Evolutionary conservation across 2,113 vertebrate genomes (phyloP).

Genomic region (Polyodon spathula): DNA sequence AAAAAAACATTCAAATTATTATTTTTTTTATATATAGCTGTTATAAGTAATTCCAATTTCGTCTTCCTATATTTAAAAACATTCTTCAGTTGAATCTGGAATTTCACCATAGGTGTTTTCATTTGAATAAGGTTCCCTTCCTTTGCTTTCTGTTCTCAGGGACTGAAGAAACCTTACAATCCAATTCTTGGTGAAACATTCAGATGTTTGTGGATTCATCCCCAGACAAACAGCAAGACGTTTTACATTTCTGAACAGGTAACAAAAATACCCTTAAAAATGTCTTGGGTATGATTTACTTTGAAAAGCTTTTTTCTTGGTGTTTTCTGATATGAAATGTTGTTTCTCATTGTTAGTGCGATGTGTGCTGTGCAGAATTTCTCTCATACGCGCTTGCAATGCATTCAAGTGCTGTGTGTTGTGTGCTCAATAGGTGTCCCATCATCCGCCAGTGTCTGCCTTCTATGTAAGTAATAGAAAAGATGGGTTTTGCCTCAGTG

Average conservation of each 20-base stretch:
- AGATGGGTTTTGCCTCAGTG: slow-evolving; percentile 95
- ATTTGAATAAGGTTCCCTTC: slow-evolving; percentile 1
- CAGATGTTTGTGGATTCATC: slow-evolving; percentile 94
- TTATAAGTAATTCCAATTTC: too few relatives aligned
- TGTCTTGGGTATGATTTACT: too few relatives aligned
- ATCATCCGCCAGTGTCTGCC: slow-evolving; percentile 95
- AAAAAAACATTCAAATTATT: too few relatives aligned
- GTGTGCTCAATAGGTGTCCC: slow-evolving; percentile 69
- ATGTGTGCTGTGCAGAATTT: too few relatives aligned
- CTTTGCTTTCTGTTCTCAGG: slow-evolving; percentile 49
- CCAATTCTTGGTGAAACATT: slow-evolving; percentile 94
- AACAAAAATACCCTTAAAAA: slow-evolving; percentile 8
- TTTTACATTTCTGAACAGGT: slow-evolving; percentile 98
- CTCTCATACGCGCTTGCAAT: too few relatives aligned
- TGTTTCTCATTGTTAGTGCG: too few relatives aligned
- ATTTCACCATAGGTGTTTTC: not conserved
- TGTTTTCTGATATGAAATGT: not conserved
- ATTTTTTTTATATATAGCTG: too few relatives aligned
- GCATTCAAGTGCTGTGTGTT: not conserved
- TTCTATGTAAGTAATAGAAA: slow-evolving; percentile 98
- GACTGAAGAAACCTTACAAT: slow-evolving; percentile 97
- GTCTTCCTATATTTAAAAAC: too few relatives aligned
- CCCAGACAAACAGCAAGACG: slow-evolving; percentile 89
- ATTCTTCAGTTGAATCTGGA: too few relatives aligned
- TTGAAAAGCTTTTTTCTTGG: not conserved